Percentiles rank a stretch among this genome's conserved stretches.
These are phyloP conservation scores for Lagopus muta DNA, from an alignment of 2,113 vertebrate species.

Conservation along the genomic window DNA sequence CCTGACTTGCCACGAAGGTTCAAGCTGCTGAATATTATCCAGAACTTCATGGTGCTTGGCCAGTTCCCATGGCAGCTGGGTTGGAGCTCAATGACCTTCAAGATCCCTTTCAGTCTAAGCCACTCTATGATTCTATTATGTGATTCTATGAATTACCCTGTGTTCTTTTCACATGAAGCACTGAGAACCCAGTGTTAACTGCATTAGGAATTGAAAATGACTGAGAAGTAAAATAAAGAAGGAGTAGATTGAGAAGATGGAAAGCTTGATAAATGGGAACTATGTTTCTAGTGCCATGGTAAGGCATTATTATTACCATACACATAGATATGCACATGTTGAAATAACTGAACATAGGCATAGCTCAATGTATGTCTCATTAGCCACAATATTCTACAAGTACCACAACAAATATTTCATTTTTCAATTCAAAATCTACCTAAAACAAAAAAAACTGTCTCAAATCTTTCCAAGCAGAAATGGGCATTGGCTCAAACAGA, in stretches of 20 bases:
- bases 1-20: background rate
- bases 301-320: background rate
- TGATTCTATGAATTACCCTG: no score
- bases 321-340: background rate
- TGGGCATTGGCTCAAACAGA: background rate
- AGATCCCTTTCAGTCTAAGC: no score
- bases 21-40: background rate
- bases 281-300: background rate
- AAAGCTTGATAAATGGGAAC: background rate
- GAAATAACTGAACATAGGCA: background rate
- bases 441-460: background rate
- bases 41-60: background rate
- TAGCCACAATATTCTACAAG: background rate
- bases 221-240: background rate
- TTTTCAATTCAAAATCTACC: background rate
- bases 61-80: no score
- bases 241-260: background rate
- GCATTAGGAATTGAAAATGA: background rate
- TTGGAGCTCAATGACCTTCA: no score
- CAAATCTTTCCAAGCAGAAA: background rate
- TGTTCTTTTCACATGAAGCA: background rate
- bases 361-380: background rate
- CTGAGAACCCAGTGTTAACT: rapidly evolving
- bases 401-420: background rate
- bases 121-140: no score